Percentiles rank a stretch among this genome's conserved stretches.
Conservation (phyloP, 2,113 vertebrate species). For the Aptenodytes patagonicus region DNA sequence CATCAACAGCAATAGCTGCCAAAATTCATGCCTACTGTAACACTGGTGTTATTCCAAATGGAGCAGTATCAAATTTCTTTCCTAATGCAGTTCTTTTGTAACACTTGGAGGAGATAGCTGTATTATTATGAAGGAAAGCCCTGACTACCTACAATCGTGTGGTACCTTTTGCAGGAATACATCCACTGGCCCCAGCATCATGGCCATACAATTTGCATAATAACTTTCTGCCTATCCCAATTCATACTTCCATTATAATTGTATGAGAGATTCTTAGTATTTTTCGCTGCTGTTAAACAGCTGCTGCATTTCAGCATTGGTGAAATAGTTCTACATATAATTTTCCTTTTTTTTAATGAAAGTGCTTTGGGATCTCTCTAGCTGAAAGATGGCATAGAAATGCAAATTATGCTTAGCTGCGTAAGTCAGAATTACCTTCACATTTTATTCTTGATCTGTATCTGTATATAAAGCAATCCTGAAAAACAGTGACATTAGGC, state of each 20-base stretch:
- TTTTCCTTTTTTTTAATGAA: background rate
- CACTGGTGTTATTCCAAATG: background rate
- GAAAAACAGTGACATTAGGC: background rate
- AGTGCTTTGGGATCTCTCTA: background rate
- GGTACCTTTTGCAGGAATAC: background rate
- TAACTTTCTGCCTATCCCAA: background rate
- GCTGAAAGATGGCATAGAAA: background rate
- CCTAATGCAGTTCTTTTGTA: background rate
- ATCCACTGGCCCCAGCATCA: background rate
- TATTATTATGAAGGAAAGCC: background rate
- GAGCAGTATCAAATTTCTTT: background rate
- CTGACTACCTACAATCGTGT: background rate
- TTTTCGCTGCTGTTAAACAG: background rate
- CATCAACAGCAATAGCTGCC: background rate
- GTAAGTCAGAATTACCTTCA: background rate
- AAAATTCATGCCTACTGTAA: background rate
- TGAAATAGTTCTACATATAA: background rate
- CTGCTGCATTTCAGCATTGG: background rate
- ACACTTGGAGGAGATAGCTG: background rate
- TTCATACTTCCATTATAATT: background rate
- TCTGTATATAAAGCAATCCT: background rate
- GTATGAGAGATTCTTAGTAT: background rate
- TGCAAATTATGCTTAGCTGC: background rate
- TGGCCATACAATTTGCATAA: background rate
- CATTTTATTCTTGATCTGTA: background rate